These are phyloP conservation scores for Papilio polytes DNA, from an alignment of 1,140 invertebrate species.

Conservation along the genomic window DNA sequence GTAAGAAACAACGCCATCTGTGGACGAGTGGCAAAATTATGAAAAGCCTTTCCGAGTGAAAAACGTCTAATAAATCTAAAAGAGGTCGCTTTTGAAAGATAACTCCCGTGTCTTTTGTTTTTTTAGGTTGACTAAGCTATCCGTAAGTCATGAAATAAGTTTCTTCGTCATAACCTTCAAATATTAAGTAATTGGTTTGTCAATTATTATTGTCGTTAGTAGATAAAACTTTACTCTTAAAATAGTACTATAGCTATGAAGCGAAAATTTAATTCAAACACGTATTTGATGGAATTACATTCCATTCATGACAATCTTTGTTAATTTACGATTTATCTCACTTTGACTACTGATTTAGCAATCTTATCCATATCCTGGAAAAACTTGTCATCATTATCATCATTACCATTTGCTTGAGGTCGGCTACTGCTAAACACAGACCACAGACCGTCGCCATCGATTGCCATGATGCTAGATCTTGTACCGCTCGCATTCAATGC, in stretches of 20 bases:
- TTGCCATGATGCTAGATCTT: too few species aligned
- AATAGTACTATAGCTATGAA: not conserved
- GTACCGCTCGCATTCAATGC: too few species aligned
- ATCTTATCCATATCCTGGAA: too few species aligned
- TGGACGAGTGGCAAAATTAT: constrained; percentile 53
- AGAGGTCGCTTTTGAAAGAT: not conserved
- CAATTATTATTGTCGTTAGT: not conserved
- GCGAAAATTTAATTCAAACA: not conserved
- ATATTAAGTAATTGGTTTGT: not conserved
- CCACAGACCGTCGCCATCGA: too few species aligned
- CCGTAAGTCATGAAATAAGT: not conserved
- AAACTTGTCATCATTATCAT: not conserved
- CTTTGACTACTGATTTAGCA: too few species aligned
- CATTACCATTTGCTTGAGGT: too few species aligned
- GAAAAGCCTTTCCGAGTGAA: not conserved
- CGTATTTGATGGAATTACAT: not conserved
- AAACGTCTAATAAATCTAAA: not conserved
- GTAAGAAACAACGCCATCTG: constrained; percentile 55
- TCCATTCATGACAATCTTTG: too few species aligned
- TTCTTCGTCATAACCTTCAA: not conserved
- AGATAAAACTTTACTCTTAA: too few species aligned
- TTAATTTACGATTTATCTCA: too few species aligned
- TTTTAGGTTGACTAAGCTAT: not conserved
- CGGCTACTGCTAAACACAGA: too few species aligned
- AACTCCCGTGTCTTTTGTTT: not conserved